Conservation (phyloP, 2,797 vertebrate species). For the Enteromius fasciolatus region DNA sequence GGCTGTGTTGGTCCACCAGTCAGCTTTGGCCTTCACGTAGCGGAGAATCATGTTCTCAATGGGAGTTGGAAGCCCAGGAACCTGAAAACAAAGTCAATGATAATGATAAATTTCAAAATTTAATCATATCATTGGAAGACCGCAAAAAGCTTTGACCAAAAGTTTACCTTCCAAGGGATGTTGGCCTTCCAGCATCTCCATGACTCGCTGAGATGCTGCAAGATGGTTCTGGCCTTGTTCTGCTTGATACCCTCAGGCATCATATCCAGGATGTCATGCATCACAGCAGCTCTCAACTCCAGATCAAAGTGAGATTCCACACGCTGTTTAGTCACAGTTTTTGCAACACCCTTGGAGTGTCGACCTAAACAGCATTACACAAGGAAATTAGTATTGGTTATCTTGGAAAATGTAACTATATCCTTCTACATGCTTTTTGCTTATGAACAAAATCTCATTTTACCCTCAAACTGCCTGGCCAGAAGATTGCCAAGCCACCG, state of each 20-base stretch:
- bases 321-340: slow-evolving; percentile 98
- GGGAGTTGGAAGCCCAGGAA: slow-evolving; percentile 95
- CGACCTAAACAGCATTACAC: slow-evolving; percentile 78
- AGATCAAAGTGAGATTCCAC: slow-evolving; percentile 99
- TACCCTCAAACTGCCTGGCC: slow-evolving; percentile 98
- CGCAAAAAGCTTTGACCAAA: not conserved
- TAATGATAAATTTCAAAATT: not conserved
- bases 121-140: not conserved
- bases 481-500: slow-evolving; percentile 98
- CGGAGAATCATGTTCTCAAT: slow-evolving; percentile 99
- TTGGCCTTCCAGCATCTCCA: slow-evolving; percentile 99
- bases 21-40: slow-evolving; percentile 98
- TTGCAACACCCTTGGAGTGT: slow-evolving; percentile 98
- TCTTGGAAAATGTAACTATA: not conserved
- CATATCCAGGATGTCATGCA: slow-evolving; percentile 99
- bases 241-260: slow-evolving; percentile 99
- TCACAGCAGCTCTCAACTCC: slow-evolving; percentile 95
- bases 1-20: slow-evolving; percentile 99
- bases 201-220: slow-evolving; percentile 97
- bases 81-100: slow-evolving; percentile 71
- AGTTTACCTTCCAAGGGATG: slow-evolving; percentile 95
- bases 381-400: not conserved
- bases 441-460: slow-evolving; percentile 37
- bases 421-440: not conserved
- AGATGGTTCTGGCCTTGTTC: slow-evolving; percentile 98